These are phyloP conservation scores for Anseranas semipalmata DNA, from an alignment of 2,113 vertebrate genomes.

Conservation along the genomic window DNA sequence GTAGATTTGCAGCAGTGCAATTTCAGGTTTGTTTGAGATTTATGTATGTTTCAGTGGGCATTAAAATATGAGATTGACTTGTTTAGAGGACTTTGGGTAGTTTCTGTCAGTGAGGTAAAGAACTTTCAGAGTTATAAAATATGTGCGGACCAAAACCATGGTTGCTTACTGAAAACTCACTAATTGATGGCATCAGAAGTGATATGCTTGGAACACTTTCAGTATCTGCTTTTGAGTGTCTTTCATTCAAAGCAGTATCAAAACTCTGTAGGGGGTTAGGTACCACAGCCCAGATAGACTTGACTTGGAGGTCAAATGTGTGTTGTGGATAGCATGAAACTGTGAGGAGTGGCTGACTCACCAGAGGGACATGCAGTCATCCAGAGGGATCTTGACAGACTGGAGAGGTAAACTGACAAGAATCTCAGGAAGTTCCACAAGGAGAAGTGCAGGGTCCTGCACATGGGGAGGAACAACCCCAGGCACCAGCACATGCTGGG, in stretches of 20 bases:
- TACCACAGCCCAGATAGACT: background rate
- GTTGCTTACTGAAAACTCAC: background rate
- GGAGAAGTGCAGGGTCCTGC: background rate
- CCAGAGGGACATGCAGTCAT: no score
- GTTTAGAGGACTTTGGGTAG: background rate
- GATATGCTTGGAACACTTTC: background rate
- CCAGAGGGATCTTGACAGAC: background rate
- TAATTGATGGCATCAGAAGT: background rate
- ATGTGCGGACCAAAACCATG: background rate
- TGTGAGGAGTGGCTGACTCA: background rate
- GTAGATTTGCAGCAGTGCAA: background rate
- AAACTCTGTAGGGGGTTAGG: fast-evolving
- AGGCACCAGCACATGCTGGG: background rate
- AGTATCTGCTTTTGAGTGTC: background rate
- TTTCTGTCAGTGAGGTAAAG: background rate
- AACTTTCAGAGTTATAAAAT: background rate
- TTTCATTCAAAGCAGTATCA: background rate
- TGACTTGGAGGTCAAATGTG: background rate
- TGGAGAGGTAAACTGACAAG: background rate
- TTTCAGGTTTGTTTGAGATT: background rate
- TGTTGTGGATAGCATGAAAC: background rate
- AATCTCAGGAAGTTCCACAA: background rate
- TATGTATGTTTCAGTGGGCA: background rate
- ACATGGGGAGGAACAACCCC: background rate
- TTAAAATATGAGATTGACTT: background rate